Evolutionary conservation across 2,797 vertebrate species (phyloP), one percentile per base, ranked within the genome.

Genomic region (Cirrhinus molitorella): DNA sequence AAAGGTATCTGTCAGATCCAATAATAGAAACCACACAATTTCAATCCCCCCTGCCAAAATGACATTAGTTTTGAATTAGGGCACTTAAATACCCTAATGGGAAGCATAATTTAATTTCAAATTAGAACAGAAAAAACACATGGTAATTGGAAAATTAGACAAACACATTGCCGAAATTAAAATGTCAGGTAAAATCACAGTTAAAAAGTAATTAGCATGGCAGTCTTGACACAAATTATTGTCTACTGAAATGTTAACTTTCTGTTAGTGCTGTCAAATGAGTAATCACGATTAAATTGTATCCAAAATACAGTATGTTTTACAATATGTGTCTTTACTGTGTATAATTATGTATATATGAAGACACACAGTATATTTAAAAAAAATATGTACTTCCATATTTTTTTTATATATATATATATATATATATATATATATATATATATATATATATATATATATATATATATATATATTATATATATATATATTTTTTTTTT

Each of bases 101-200:
- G 16, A 74, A 74, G 16, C 21, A 73, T 13, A 51, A 21, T 51
- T 49, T 61, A 31, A 55, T 59, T 49, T 34, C 37, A 63, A 61
- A 81, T 81, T 81, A 73, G 57, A 28, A 63, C 55, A 71, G 40
- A 21, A 49, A 72, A 49, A 73, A 37, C 13, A 61, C 25, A 61
- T 25, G 12, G 23, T 49, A 47, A 80, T 73, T 73, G 16, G 14
- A 73, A 81, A 81, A 73, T 72, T 63, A 63, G 55, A 65, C 28
- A n/a, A 34, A 34, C 7, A 2, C 17, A 28, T 37, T 40, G 23
- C 49, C 12, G 31, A 67, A 80, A 65, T 31, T 49, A n/a, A 65
- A 65, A 49, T 12, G 13, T 79, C 47, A 53, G 65, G n/a, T 67
- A 9, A 53, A 79, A 28, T 43, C 21, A 79, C 45, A 70, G 43